A percentile compares a stretch with the other conserved stretches of the same genome.
phyloP scores from a whole-genome alignment of 1,140 invertebrate genomes.

The Drosophila busckii region DNA sequence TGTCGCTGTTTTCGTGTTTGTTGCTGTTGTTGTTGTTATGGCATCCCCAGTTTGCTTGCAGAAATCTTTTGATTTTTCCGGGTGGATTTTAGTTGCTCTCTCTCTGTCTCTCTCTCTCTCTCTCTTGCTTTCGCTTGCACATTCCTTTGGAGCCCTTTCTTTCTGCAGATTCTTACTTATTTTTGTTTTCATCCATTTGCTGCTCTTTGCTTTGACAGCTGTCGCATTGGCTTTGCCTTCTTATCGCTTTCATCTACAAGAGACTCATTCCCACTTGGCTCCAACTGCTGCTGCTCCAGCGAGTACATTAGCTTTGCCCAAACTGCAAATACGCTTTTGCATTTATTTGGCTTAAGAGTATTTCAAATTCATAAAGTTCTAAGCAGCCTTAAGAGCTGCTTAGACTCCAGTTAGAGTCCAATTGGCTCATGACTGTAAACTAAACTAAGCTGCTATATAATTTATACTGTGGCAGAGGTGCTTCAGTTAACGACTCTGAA shows the following conservation, averaged over 20 bases:
- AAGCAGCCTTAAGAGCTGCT: no score
- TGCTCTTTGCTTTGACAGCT: slow-evolving; percentile 65
- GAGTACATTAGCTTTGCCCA: no score
- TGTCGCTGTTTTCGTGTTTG: no score
- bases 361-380: no score
- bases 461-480: no score
- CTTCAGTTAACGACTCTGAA: no score
- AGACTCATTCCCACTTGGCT: slow-evolving; percentile 16
- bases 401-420: no score
- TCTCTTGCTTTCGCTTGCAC: neutral
- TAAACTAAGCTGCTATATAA: no score
- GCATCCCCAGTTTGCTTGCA: slow-evolving; percentile 7
- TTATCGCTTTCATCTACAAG: slow-evolving; percentile 30
- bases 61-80: slow-evolving; percentile 24
- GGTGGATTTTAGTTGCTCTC: slow-evolving; percentile 41
- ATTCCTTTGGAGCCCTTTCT: slow-evolving; percentile 22
- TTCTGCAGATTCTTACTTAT: neutral
- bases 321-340: no score
- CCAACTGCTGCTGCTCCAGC: slow-evolving; percentile 8
- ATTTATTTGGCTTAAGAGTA: no score
- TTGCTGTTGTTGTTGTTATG: slow-evolving; percentile 52
- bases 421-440: no score
- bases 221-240: slow-evolving; percentile 53
- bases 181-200: slow-evolving; percentile 1
- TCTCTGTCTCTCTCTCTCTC: no score